Base-by-base conservation (phyloP, 2,797 vertebrate genomes). In the Leptodactylus fallax region DNA sequence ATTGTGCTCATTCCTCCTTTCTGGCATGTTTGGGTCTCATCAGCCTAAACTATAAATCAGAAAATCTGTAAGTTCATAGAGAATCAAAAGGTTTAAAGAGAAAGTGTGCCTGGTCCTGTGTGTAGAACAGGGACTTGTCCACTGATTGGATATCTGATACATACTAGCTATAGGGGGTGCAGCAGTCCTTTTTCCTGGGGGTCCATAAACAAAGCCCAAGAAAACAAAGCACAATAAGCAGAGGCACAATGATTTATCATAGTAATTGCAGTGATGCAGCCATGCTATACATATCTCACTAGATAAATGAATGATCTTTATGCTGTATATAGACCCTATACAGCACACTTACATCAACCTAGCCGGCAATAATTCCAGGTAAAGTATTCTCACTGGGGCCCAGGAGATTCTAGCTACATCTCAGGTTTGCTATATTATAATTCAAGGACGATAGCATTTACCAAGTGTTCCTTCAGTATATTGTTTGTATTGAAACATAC, bases 1-100 rank as follows among this genome's bases (percentile, higher is more conserved):
- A 47, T 67, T 47, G 36, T 47, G 47, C 36, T 72, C 16, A 72
- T 45, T 72, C 69, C 47, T 72, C 36, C 69, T 72, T 27, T 72
- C 69, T 72, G 69, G 36, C 69, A 72, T 72, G 69, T 72, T 72
- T 72, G 16, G 69, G 69, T 47, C 69, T 72, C 69, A 19, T 72
- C 69, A 21, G 17, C 16, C 16, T 47, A 17, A 72, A 72, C 36
- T 47, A 72, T 72, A 72, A 72, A 72, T 72, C 69, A 47, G 36
- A 72, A 16, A 72, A 72, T 72, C 17, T 47, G 16, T 47, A 72
- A 47, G 69, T 72, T 72, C 69, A 72, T 72, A 72, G 17, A 47
- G 27, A 25, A 47, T 47, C 69, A 72, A 72, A 47, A 19, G 17
- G 17, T 47, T 69, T 69, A 16, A 36, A 27, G 67, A 6, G 45